Conservation (phyloP, 2,888 invertebrate species). For the Drosophila pseudotakahashii region DNA sequence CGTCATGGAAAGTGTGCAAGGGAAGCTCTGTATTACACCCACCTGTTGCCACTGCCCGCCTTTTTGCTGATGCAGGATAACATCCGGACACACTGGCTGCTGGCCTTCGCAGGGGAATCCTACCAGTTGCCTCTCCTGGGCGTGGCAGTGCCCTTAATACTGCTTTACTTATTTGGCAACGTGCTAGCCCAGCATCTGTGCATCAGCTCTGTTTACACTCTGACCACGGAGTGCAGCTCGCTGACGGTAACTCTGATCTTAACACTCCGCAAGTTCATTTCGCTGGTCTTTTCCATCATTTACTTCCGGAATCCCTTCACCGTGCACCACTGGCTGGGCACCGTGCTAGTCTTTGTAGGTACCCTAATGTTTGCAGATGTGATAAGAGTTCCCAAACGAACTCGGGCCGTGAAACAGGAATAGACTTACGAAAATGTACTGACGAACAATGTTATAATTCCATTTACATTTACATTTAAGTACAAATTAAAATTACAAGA, state of each 20-base stretch:
- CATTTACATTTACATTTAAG: conserved; percentile 66
- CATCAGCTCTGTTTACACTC: conserved; percentile 95
- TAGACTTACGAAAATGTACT: conserved; percentile 33
- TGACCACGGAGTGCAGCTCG: conserved; percentile 96
- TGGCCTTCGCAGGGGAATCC: conserved; percentile 49
- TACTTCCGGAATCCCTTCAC: conserved; percentile 97
- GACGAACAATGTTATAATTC: conserved; percentile 48
- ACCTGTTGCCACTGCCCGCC: conserved; percentile 93
- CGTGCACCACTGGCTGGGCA: conserved; percentile 94
- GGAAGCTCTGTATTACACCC: conserved; percentile 94
- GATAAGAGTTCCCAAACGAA: conserved; percentile 83
- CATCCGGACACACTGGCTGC: conserved; percentile 87
- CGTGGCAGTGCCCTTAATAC: conserved; percentile 53
- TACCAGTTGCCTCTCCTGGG: conserved; percentile 38
- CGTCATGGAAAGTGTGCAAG: conserved; percentile 95
- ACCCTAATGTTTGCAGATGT: conserved; percentile 95
- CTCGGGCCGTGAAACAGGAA: conserved; percentile 46
- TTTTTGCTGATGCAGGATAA: conserved; percentile 92
- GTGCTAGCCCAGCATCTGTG: conserved; percentile 95
- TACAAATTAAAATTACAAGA: conserved; percentile 68
- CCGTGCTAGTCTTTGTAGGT: conserved; percentile 93
- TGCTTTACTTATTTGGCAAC: conserved; percentile 89
- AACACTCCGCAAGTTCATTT: conserved; percentile 97
- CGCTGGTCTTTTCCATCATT: conserved; percentile 94
- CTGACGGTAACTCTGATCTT: conserved; percentile 97